Percentiles rank a stretch among this genome's conserved stretches.
Evolutionary conservation across 2,888 invertebrate genomes (phyloP).

Genomic region (Sinhomidia bicolor): DNA sequence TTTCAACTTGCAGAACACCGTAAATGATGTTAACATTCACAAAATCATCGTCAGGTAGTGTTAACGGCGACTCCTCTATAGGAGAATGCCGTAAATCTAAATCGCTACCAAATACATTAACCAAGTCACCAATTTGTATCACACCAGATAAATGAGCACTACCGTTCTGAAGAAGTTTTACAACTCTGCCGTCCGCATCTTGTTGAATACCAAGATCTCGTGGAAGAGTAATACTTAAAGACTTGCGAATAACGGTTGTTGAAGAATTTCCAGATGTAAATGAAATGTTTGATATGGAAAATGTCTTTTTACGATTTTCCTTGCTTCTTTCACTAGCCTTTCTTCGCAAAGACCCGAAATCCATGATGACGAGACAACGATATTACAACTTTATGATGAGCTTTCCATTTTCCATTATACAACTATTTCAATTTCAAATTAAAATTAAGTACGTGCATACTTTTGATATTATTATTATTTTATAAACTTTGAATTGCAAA

Average conservation of each 20-base stretch:
- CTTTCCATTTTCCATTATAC: too few species aligned
- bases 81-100: conserved; percentile 47
- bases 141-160: conserved; percentile 78
- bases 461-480: neutral
- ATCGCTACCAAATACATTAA: conserved; percentile 70
- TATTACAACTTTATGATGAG: neutral
- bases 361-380: conserved; percentile 70
- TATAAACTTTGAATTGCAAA: neutral
- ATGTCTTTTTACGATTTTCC: conserved; percentile 72
- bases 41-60: conserved; percentile 52
- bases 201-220: conserved; percentile 57
- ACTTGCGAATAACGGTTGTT: conserved; percentile 72
- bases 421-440: neutral
- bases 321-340: conserved; percentile 61
- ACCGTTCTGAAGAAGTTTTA: conserved; percentile 73
- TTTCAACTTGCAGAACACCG: conserved; percentile 77
- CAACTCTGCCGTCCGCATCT: conserved; percentile 66
- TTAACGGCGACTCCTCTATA: conserved; percentile 27
- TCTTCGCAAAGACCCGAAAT: conserved; percentile 75
- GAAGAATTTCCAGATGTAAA: conserved; percentile 75
- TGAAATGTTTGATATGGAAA: conserved; percentile 79
- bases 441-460: neutral
- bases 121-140: conserved; percentile 79
- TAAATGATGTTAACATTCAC: conserved; percentile 77
- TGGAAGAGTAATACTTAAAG: conserved; percentile 67